phyloP scores from a whole-genome alignment of 2,797 vertebrate genomes.

The Gobionotothen gibberifrons region DNA sequence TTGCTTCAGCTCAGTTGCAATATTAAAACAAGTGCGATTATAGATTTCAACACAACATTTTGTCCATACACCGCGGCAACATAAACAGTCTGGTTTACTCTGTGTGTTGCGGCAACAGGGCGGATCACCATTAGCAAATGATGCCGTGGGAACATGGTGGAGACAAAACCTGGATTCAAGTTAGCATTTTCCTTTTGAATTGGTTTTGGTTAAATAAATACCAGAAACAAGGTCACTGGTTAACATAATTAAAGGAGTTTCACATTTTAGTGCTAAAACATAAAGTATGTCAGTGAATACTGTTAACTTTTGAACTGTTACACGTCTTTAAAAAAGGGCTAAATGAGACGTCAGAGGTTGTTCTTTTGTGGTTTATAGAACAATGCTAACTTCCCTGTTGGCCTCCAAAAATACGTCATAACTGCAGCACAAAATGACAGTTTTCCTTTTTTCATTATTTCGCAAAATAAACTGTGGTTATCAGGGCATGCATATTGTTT shows the following conservation, averaged over 20 bases:
- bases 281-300: too few species aligned
- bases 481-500: not conserved
- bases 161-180: not conserved
- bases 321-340: too few species aligned
- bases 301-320: too few species aligned
- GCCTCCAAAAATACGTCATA: too few species aligned
- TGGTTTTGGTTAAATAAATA: too few species aligned
- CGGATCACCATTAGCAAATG: conserved; percentile 1
- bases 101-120: conserved; percentile 9
- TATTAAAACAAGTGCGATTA: not conserved
- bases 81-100: conserved; percentile 12
- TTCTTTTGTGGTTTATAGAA: too few species aligned
- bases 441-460: conserved; percentile 5
- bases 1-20: not conserved
- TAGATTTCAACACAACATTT: not conserved
- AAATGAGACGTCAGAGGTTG: too few species aligned
- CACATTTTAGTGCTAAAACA: too few species aligned
- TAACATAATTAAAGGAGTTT: too few species aligned
- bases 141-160: conserved; percentile 6
- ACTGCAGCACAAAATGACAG: not conserved
- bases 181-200: too few species aligned
- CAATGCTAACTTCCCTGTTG: too few species aligned
- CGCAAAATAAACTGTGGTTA: not conserved
- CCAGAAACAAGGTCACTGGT: too few species aligned
- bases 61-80: not conserved